Base-by-base conservation (phyloP, 1,140 invertebrate genomes). In the Frieseomelitta varia region DNA sequence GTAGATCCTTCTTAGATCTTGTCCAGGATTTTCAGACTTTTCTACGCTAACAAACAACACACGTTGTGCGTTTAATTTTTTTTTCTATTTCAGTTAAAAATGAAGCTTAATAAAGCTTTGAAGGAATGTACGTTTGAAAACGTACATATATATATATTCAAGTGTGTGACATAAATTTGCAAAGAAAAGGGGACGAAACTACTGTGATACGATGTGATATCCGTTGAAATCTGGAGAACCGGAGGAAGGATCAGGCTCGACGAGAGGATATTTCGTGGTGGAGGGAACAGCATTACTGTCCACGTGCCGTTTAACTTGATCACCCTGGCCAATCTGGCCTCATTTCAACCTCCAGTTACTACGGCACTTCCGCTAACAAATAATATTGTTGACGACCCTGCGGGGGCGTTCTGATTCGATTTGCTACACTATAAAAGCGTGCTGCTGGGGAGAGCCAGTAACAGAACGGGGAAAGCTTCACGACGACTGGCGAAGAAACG, bases 231-330 rank as follows among this genome's bases (percentile, higher is more conserved):
- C 82, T 80, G 15, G 30, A 58, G 82, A 67, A 61, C 68, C 12
- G 47, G 51, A 61, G 30, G 58, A 80, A 80, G 56, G 77, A 80
- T 63, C 82, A 73, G 82, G 56, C 73, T 80, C 68, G 53, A 61
- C 55, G 77, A 21, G 56, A 24, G 69, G 77, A 67, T 68, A 78
- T 79, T 47, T 61, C 85, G 79, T 53, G 69, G 79, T 67, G 56
- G 73, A 77, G 85, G 79, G 81, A 81, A 89, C 88, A 79, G 88
- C 78, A 85, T 93, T 91, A 90, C 90, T 90, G 87, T 89, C 91
- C 94, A 95, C 94, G 94, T 95, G 93, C 92, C 93, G 91, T 93
- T 95, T 95, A 95, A 95, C 94, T 94, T 94, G 94, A 95, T 95
- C 94, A 95, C 91, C 90, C 67, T 69, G 93, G 91, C 88, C 94